Evolutionary conservation across 2,113 vertebrate genomes (phyloP), one percentile per base, ranked within the genome.

Genomic region (Dicaeum eximium): DNA sequence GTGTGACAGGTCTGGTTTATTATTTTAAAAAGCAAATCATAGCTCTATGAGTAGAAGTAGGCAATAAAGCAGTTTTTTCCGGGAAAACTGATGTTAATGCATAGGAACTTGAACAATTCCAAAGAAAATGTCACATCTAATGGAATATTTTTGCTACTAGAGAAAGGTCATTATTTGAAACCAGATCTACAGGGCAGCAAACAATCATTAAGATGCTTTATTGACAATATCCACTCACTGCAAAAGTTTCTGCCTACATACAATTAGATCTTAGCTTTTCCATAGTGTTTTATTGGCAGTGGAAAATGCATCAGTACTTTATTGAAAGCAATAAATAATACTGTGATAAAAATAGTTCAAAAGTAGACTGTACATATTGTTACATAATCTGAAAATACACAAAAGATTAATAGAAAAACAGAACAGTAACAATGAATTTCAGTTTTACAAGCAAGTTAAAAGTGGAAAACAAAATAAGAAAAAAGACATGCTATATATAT

Each of bases 261-360:
- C 40, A 60, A 21, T 37, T 48, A 90, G n/a, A 33, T 82, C 92
- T 91, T 33, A 80, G 93, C 86, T 95, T 92, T 93, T 71, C 79
- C 56, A 94, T 35, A 94, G 92, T 61, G 79, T 97, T 98, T 97
- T 96, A 98, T 95, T 98, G 98, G 98, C 98, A 98, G 98, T 99
- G 98, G 97, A 98, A 99, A 99, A 97, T 97, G 98, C 98, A 99
- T 99, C 99, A 98, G 99, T 98, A 99, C 98, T 99, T 99, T 99
- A 99, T 99, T 99, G 99, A 99, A 99, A 99, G 98, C 98, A 99
- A 99, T 99, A 99, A 99, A 99, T 99, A 99, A 99, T 99, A 99
- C 99, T 99, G 99, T 99, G 99, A 99, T 99, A 99, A 99, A 99
- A 99, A 99, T 98, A 99, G 99, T 98, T 99, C 98, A 98, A 99